Percentiles rank a stretch among this genome's conserved stretches.
Conservation (phyloP, 2,888 invertebrate genomes). For the Altica lythri region DNA sequence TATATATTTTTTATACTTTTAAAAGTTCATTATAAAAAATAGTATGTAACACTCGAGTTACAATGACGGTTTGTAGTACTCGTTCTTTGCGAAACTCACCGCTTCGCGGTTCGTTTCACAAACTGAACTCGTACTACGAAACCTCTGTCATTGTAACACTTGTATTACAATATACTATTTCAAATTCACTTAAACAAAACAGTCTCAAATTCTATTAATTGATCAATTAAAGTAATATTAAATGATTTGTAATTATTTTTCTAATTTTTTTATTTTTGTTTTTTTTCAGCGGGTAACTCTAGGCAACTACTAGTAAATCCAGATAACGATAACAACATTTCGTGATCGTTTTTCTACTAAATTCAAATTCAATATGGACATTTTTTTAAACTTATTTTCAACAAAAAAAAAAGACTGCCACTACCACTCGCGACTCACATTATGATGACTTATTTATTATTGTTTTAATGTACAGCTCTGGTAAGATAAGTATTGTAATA, state of each 20-base stretch:
- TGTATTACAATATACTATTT: too few relatives aligned
- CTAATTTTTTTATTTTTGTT: conserved; percentile 21
- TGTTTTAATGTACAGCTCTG: too few relatives aligned
- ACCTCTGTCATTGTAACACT: too few relatives aligned
- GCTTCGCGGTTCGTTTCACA: too few relatives aligned
- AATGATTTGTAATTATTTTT: not conserved
- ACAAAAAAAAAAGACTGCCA: not conserved
- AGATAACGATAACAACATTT: conserved; percentile 36
- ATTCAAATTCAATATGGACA: not conserved
- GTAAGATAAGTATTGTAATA: too few relatives aligned
- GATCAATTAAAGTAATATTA: not conserved
- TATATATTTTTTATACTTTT: too few relatives aligned
- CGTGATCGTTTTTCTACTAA: conserved; percentile 39
- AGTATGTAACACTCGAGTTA: too few relatives aligned
- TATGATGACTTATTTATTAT: conserved; percentile 8
- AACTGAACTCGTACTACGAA: too few relatives aligned
- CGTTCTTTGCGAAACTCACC: too few relatives aligned
- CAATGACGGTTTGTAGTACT: too few relatives aligned
- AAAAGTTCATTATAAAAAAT: too few relatives aligned
- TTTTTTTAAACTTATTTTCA: not conserved
- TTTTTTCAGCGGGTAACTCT: conserved; percentile 40
- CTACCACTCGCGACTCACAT: too few relatives aligned
- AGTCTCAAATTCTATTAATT: not conserved
- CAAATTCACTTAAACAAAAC: not conserved
- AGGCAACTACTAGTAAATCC: conserved; percentile 40